Base-by-base conservation (phyloP, 2,888 invertebrate genomes). In the Brenthis ino region DNA sequence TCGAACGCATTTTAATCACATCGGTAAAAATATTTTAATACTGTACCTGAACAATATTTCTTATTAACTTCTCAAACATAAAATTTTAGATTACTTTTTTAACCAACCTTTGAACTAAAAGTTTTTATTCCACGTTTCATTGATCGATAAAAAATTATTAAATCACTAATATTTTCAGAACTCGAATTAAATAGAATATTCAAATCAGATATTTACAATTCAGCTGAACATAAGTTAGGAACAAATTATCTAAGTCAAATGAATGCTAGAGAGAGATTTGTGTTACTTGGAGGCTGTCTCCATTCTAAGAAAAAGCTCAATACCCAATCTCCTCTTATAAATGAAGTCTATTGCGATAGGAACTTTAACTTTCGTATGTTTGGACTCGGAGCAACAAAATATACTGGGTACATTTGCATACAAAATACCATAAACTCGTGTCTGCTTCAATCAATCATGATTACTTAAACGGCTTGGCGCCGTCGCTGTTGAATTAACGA, bases 111-210 rank as follows among this genome's bases (percentile, higher is more conserved):
- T 37, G 6, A 37, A 37, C 6, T 37, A 37, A 37, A 37, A 37
- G 28, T 28, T 28, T 4, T 43, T 8, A 43, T 11, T 43, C 2
- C 37, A 43, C 37, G 11, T 43, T 43, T 43, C 37, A 43, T 43
- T 43, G 33, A 6, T 33, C 33, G 33, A 33, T 33, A 43, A 43
- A 37, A 43, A 43, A 2, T 43, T 43, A 43, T 2, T 3, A 43
- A 43, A 8, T 3, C 12, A 8, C 28, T 58, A 8, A 54, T n/a
- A 8, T 53, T 60, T 68, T 51, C 79, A 94, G 94, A 94, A 81
- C 73, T 91, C 33, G 95, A 95, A 85, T 76, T 94, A 51, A 89
- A 94, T 75, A 85, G 94, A 74, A 72, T 95, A 64, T 87, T 94
- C 63, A 88, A 94, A 77, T 93, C 93, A 0, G 84, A 92, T 16